These are phyloP conservation scores for Solenopsis fugax DNA, from an alignment of 1,140 invertebrate genomes.

Conservation along the genomic window DNA sequence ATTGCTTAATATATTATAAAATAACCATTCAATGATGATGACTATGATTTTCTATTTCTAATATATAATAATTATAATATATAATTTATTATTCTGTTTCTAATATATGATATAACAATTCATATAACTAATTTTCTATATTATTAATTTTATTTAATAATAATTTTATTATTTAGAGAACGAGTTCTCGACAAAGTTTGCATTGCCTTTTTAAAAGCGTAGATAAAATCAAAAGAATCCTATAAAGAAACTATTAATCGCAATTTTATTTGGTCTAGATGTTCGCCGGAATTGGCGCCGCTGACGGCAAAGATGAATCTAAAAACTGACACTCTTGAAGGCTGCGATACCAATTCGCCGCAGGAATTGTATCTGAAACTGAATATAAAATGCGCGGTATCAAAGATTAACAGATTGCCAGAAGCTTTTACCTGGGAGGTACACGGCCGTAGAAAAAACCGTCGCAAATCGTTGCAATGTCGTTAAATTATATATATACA, in stretches of 20 bases:
- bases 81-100: too few relatives aligned
- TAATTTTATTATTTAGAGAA: neutral
- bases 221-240: neutral
- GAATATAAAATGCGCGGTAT: conserved; percentile 78
- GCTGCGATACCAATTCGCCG: conserved; percentile 30
- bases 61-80: too few relatives aligned
- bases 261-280: conserved; percentile 67
- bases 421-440: conserved; percentile 81
- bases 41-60: conserved; percentile 14
- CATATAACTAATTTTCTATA: too few relatives aligned
- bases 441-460: conserved; percentile 46
- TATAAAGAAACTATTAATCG: neutral
- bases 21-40: neutral
- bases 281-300: conserved; percentile 83
- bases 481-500: conserved; percentile 38
- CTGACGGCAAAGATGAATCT: conserved; percentile 75
- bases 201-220: neutral
- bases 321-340: conserved; percentile 78
- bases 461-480: conserved; percentile 18
- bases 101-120: too few relatives aligned
- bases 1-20: neutral
- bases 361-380: conserved; percentile 81
- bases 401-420: conserved; percentile 80
- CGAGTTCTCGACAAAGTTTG: neutral
- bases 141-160: too few relatives aligned